phyloP scores from a whole-genome alignment of 2,113 vertebrate genomes.

The Carollia perspicillata region DNA sequence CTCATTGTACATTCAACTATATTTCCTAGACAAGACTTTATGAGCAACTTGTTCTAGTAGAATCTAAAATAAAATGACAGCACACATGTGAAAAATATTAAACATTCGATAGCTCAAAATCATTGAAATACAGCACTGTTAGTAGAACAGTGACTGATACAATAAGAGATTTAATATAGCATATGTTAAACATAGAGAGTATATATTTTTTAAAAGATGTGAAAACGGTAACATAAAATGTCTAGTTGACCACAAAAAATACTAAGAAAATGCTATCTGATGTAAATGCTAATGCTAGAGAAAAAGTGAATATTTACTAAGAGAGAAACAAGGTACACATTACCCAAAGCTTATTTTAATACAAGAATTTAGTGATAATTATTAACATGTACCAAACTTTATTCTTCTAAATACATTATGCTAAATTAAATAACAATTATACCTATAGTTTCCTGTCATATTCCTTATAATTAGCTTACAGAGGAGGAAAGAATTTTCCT shows the following conservation, averaged over 20 bases:
- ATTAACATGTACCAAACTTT: neutral
- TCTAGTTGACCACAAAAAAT: neutral
- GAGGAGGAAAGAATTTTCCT: neutral
- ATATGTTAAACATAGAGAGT: neutral
- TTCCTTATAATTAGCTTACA: neutral
- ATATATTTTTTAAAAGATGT: neutral
- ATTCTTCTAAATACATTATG: neutral
- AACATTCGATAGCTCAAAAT: neutral
- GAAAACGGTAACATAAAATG: neutral
- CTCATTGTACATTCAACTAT: conserved; percentile 60
- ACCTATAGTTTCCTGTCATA: neutral
- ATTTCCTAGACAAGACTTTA: conserved; percentile 55
- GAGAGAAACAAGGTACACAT: neutral
- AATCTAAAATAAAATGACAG: conserved; percentile 45
- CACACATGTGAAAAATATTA: conserved; percentile 19
- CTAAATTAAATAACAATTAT: neutral
- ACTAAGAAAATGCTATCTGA: neutral
- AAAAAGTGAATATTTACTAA: neutral
- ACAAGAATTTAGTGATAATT: neutral
- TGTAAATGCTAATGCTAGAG: neutral
- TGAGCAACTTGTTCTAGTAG: conserved; percentile 62
- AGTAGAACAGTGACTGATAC: neutral
- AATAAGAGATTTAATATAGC: neutral
- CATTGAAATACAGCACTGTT: neutral
- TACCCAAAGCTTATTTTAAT: neutral